phyloP scores from a whole-genome alignment of 2,888 invertebrate species.

The Leptogaster cylindrica region DNA sequence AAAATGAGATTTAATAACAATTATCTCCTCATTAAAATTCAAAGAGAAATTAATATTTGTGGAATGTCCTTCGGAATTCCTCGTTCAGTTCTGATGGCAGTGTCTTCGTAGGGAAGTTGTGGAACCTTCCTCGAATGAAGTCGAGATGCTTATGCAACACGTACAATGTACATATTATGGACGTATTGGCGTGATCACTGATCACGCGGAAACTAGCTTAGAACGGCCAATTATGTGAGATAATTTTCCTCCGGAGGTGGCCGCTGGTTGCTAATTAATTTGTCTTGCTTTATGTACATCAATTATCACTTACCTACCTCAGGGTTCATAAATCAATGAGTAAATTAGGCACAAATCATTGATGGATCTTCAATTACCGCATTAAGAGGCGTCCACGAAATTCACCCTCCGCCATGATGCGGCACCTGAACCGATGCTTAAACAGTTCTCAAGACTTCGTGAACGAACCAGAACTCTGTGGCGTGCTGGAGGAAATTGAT shows the following conservation, averaged over 20 bases:
- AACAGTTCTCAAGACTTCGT: no score
- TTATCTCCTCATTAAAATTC: constrained; percentile 22
- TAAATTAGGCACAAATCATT: constrained; percentile 23
- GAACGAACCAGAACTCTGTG: constrained; percentile 11
- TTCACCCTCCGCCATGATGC: not conserved
- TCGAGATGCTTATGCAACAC: no score
- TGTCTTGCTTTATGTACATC: constrained; percentile 20
- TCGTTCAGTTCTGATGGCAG: not conserved
- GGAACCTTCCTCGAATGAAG: no score
- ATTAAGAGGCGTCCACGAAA: constrained; percentile 15
- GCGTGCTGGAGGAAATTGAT: constrained; percentile 16
- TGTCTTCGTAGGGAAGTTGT: not conserved
- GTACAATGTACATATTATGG: no score
- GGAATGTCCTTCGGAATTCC: not conserved
- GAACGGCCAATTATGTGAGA: no score
- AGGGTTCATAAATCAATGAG: constrained; percentile 4
- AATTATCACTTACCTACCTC: constrained; percentile 29
- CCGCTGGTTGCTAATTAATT: constrained; percentile 14
- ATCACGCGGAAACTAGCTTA: no score
- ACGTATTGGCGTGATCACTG: no score
- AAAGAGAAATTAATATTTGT: constrained; percentile 20
- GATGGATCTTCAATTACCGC: constrained; percentile 16
- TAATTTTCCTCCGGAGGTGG: no score
- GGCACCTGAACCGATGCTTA: no score
- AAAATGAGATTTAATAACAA: constrained; percentile 22